Conservation (phyloP, 2,888 invertebrate species). For the Oscheius sp. region DNA sequence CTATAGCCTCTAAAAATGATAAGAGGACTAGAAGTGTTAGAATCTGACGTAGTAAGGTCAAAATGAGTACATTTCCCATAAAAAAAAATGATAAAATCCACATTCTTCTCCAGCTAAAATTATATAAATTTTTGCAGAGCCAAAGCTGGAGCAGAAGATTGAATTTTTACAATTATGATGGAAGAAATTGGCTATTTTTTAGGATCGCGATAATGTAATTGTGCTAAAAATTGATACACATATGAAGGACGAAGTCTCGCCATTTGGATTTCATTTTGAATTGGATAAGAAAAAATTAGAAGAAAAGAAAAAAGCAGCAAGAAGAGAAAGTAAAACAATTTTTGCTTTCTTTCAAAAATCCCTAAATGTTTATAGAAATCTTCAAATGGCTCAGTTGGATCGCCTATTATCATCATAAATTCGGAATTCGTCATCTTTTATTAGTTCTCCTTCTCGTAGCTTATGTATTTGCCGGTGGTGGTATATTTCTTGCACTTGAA, state of each 20-base stretch:
- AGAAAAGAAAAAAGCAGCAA: conserved; percentile 43
- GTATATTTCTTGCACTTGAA: conserved; percentile 59
- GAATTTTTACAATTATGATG: neutral
- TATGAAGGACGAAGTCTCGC: conserved; percentile 45
- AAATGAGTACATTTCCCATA: neutral
- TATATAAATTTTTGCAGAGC: conserved; percentile 15
- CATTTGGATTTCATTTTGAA: conserved; percentile 62
- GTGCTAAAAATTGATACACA: conserved; percentile 57
- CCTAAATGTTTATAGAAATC: conserved; percentile 43
- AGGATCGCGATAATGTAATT: conserved; percentile 58
- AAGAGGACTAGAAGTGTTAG: too few relatives aligned
- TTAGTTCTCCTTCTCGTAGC: conserved; percentile 50
- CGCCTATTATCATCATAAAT: conserved; percentile 63
- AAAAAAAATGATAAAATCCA: too few relatives aligned
- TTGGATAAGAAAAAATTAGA: conserved; percentile 55
- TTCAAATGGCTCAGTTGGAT: conserved; percentile 57
- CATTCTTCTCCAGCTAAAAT: conserved; percentile 19
- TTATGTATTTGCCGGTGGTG: conserved; percentile 59
- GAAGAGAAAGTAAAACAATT: conserved; percentile 44
- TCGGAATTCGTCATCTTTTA: conserved; percentile 60
- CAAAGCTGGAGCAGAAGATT: conserved; percentile 27
- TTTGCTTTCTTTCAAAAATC: neutral
- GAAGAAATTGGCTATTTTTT: too few relatives aligned
- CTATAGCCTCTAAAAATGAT: too few relatives aligned
- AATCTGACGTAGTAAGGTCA: neutral